Percentiles rank a stretch among this genome's conserved stretches.
Evolutionary conservation across 2,113 vertebrate genomes (phyloP).

Genomic region (Turdus rufiventris): DNA sequence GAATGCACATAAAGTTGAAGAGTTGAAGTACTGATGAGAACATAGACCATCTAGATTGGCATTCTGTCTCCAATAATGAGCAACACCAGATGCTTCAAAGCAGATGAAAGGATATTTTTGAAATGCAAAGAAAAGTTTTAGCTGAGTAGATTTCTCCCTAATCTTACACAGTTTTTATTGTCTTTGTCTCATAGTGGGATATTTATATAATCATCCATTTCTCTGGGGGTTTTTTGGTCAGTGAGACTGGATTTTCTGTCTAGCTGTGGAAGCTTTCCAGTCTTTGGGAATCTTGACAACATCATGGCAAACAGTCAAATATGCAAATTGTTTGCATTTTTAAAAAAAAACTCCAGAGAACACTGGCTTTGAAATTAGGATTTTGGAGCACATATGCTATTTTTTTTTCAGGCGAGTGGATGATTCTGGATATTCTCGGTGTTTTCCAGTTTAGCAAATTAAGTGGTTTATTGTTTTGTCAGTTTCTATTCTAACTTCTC

Average conservation of each 20-base stretch:
- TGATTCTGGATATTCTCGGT: not conserved
- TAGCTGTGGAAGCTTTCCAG: not conserved
- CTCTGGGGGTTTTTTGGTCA: not conserved
- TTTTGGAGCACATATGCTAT: not conserved
- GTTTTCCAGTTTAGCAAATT: not conserved
- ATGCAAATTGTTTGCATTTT: not conserved
- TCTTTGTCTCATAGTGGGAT: not conserved
- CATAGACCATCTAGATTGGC: not conserved
- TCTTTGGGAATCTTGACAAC: not conserved
- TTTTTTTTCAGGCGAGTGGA: not conserved
- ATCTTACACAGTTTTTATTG: not conserved
- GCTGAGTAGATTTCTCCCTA: not conserved
- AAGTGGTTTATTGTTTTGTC: not conserved
- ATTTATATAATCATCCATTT: not conserved
- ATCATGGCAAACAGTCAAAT: not conserved
- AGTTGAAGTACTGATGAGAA: not conserved
- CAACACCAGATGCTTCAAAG: not conserved
- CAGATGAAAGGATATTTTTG: not conserved
- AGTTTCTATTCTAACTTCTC: not conserved
- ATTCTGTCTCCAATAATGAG: not conserved
- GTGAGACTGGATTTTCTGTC: not conserved
- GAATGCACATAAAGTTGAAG: rapidly evolving
- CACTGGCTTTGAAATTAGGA: not conserved
- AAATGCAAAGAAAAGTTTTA: not conserved
- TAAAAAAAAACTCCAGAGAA: not conserved